Evolutionary conservation across 2,888 invertebrate species (phyloP), one percentile per base, ranked within the genome.

Genomic region (Pterostichus niger): DNA sequence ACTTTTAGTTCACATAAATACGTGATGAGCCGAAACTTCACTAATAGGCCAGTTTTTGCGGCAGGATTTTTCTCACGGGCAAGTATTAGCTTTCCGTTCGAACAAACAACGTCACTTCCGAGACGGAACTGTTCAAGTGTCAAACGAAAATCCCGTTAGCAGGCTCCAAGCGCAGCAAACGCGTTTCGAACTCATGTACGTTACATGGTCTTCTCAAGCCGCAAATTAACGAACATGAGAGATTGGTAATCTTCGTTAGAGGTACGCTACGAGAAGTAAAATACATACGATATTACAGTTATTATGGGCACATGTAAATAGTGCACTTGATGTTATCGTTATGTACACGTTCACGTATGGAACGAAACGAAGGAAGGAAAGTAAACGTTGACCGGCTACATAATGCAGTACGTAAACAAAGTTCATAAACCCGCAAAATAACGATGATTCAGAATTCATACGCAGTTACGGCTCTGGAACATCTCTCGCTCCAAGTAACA

Each of bases 341-440:
- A 64, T 35, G 46, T 15, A 71, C 71, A 71, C 40, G 9, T 40
- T 7, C 71, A 71, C 40, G 9, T 40, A 40, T 7, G 40, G 2
- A 7, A 40, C 40, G 13, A 44, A 44, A 71, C 7, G 15, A 9
- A 46, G 10, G 46, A 71, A 1, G 15, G 44, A 46, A 17, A 71
- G 71, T 17, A 71, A 71, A 71, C 46, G 71, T 71, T 71, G 46
- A 46, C 46, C 71, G 13, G 15, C 24, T 76, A 54, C 75, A 76
- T 76, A 54, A 59, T 78, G 81, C 81, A 73, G 40, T 56, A 54
- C 56, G 81, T 56, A 73, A 73, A 73, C 73, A 52, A 73, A 81
- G 73, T 81, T 81, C 81, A 81, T 81, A 73, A 81, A 81, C 81
- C 44, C 54, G 54, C 56, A 81, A 81, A 81, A 81, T 81, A 81